Conservation (phyloP, 2,888 invertebrate species). For the Sesia bembeciformis region DNA sequence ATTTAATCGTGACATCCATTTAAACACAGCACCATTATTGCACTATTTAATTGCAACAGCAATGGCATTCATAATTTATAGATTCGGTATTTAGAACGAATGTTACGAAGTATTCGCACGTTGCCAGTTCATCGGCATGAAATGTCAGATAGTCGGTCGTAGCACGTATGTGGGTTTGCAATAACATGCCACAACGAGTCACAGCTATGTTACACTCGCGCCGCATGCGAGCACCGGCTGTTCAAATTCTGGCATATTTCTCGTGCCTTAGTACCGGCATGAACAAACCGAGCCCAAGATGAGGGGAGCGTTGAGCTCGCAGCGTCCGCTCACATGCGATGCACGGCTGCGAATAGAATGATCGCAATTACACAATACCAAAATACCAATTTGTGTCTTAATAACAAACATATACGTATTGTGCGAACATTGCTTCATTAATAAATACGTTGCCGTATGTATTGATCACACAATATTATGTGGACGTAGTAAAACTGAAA, state of each 20-base stretch:
- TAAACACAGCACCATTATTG: too few species aligned
- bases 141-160: slow-evolving; percentile 65
- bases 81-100: slow-evolving; percentile 43
- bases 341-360: slow-evolving; percentile 21
- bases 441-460: too few species aligned
- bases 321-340: background rate
- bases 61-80: slow-evolving; percentile 4
- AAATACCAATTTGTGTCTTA: too few species aligned
- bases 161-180: slow-evolving; percentile 69
- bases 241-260: slow-evolving; percentile 66
- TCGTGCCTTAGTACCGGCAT: slow-evolving; percentile 40
- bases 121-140: slow-evolving; percentile 66
- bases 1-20: too few species aligned
- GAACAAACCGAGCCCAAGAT: slow-evolving; percentile 1
- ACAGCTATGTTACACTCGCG: slow-evolving; percentile 65
- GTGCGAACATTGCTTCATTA: too few species aligned
- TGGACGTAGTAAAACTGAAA: too few species aligned
- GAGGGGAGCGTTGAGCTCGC: background rate
- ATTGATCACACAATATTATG: too few species aligned
- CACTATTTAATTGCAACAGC: too few species aligned
- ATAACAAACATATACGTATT: too few species aligned
- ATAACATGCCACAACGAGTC: slow-evolving; percentile 72
- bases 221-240: slow-evolving; percentile 56
- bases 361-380: slow-evolving; percentile 22
- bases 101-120: slow-evolving; percentile 48